These are phyloP conservation scores for Artibeus lituratus DNA, from an alignment of 2,797 vertebrate species.

Conservation along the genomic window DNA sequence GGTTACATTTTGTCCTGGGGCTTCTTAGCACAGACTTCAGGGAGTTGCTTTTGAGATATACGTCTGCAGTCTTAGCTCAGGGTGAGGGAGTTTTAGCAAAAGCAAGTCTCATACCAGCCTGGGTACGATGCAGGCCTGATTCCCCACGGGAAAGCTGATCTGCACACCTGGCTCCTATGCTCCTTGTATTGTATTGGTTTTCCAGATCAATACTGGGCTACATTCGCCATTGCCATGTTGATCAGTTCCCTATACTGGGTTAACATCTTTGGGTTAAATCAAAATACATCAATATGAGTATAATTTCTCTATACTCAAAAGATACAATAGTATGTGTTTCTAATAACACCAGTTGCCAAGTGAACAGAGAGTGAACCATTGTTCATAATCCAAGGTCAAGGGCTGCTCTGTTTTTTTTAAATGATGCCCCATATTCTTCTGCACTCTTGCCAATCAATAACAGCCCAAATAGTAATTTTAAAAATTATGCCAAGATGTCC, in stretches of 20 bases:
- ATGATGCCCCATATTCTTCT: neutral
- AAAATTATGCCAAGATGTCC: neutral
- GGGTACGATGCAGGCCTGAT: no score
- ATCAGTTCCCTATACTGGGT: neutral
- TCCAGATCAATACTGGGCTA: no score
- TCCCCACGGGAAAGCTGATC: no score
- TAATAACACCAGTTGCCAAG: neutral
- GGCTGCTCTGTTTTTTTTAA: neutral
- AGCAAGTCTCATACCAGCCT: no score
- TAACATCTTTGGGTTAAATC: conserved; percentile 35
- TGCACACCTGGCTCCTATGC: no score
- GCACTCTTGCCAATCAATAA: neutral
- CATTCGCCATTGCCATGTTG: no score
- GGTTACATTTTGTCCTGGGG: no score
- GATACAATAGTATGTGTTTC: neutral
- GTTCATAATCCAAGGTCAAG: neutral
- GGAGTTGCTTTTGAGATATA: no score
- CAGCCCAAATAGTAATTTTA: neutral
- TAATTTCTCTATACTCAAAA: conserved; percentile 32
- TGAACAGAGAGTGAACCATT: neutral
- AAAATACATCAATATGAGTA: neutral
- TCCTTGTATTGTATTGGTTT: no score
- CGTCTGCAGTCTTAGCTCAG: no score
- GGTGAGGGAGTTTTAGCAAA: no score
- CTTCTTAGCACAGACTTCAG: no score